A percentile compares a stretch with the other conserved stretches of the same genome.
Conservation (phyloP, 2,797 vertebrate genomes). For the Ficedula albicollis region DNA sequence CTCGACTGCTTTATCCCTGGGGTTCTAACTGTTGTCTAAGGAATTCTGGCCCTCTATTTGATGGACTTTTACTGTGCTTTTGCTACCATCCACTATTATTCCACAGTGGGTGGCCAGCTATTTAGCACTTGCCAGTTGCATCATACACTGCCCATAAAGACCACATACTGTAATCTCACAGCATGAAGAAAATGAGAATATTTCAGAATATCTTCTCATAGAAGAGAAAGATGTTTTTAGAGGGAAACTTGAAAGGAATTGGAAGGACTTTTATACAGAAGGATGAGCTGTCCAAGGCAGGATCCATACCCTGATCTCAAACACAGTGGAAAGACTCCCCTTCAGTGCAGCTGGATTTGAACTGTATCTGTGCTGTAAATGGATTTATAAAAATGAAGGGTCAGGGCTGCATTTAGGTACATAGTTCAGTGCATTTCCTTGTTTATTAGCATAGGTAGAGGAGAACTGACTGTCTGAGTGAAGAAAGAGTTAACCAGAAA, state of each 20-base stretch:
- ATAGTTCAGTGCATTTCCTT: neutral
- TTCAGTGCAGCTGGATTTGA: neutral
- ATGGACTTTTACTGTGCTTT: conserved; percentile 64
- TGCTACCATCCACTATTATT: conserved; percentile 52
- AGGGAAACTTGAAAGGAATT: neutral
- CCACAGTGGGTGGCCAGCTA: conserved; percentile 56
- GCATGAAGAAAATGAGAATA: conserved; percentile 31
- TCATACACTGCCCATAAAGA: conserved; percentile 7
- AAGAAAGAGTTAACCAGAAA: neutral
- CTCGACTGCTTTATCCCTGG: conserved; percentile 68
- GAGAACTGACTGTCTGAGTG: neutral
- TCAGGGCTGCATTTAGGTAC: neutral
- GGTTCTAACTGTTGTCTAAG: conserved; percentile 63
- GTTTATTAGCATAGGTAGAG: neutral
- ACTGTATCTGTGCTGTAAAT: neutral
- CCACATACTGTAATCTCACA: conserved; percentile 35
- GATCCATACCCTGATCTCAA: neutral
- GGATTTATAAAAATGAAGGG: neutral
- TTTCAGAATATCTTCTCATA: conserved; percentile 12
- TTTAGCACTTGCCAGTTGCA: conserved; percentile 55
- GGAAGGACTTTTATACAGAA: neutral
- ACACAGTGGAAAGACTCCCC: neutral
- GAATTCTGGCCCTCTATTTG: conserved; percentile 67
- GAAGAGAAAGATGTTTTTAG: neutral
- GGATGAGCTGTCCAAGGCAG: neutral